Evolutionary conservation across 1,140 invertebrate genomes (phyloP), one percentile per base, ranked within the genome.

Genomic region (Brachionus angularis): DNA sequence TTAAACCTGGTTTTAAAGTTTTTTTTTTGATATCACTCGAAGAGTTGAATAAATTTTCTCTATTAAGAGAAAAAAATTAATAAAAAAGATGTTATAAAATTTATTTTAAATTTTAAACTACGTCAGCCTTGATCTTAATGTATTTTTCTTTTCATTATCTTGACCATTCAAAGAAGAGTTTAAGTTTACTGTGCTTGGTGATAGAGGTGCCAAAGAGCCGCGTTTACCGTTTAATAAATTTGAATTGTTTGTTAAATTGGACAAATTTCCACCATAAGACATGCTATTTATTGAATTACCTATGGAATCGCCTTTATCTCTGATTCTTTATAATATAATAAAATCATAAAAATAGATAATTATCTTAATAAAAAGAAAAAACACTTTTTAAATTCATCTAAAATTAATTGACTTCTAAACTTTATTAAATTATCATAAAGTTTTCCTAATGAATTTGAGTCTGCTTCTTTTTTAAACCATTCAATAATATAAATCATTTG

Each of bases 381-480:
- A 8, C 39, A 58, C 53, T 58, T 58, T 58, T 39, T 58, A 7
- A 58, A 39, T 14, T 58, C 39, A 23, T 58, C 53, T 3, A 58
- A 39, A 3, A 58, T 58, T 23, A 58, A 39, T 39, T 58, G 53
- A 58, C 53, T 58, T 14, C 53, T 27, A 14, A 23, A 36, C 5
- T 58, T 58, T 2, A 58, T 58, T 16, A 58, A 39, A 39, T 58
- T 58, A 10, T 58, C 53, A 39, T 58, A 58, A 39, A 58, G 53
- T 36, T 58, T 58, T 31, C 39, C 53, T 23, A 58, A 39, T 39
- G 36, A 34, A 39, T 31, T 58, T 36, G 33, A 34, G 10, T 58
- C 53, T 18, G 53, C 39, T 39, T n/a, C n/a, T n/a, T 58, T 58
- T 36, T 58, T 58, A 8, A 58, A 58, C 53, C 53, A 58, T 58